Base-by-base conservation (phyloP, 2,888 invertebrate species). In the Pseudococcus longispinus region DNA sequence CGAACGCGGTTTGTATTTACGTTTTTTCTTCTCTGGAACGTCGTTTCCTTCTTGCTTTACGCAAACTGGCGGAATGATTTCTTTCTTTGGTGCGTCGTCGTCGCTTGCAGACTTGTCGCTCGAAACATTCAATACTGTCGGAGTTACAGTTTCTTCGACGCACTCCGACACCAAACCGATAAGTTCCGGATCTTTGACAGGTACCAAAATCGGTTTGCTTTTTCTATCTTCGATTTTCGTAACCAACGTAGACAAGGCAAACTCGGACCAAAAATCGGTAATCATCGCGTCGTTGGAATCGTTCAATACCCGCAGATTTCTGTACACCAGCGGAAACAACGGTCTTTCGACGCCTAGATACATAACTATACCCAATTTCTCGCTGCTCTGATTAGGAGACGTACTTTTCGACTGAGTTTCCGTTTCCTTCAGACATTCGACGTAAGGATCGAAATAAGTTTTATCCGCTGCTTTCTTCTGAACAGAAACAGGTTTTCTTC, bases 261-360 rank as follows among this genome's bases (percentile, higher is more conserved):
- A 86, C n/a, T 77, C 80, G 29, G 86, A 26, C 86, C 86, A 86
- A 18, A 86, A 32, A 15, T 55, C 80, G 9, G 77, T 86, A 13
- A 86, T 86, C 2, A 55, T 20, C 6, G 9, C 18, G 6, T 84
- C 84, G 23, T 77, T 42, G 8, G 23, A 70, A 11, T 23, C 51
- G 20, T 80, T 80, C 20, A 80, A 15, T 13, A 51, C 13, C 2
- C 46, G 26, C 15, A 86, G 44, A 51, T 86, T 86, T 23, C 80
- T 77, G 23, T 86, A 74, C 23, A 86, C 26, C 15, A 77, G 18
- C 1, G 86, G 86, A 29, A 80, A 86, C 20, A 86, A 23, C 5
- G 86, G 86, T n/a, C 86, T 77, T 18, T 74, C 29, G 1, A 77
- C 77, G 18, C 86, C 86, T 2, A 86, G n/a, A 13, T 86, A 46